Percentiles rank a stretch among this genome's conserved stretches.
These are phyloP conservation scores for Poecilia latipinna DNA, from an alignment of 2,113 vertebrate species.

Conservation along the genomic window DNA sequence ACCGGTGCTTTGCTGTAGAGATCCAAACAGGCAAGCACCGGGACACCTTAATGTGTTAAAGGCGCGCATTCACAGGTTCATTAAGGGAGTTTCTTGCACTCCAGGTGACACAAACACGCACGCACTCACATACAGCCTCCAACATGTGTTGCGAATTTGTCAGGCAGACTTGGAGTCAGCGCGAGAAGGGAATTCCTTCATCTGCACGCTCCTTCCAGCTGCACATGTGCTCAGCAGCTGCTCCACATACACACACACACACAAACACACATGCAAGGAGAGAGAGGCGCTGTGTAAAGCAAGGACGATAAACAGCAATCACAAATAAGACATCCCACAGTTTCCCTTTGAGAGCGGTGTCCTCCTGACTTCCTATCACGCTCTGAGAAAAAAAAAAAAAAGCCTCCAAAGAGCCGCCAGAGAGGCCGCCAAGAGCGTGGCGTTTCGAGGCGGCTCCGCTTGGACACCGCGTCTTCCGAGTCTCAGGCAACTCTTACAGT, in stretches of 20 bases:
- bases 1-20: background rate
- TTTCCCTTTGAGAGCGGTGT: conserved; percentile 20
- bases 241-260: background rate
- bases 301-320: conserved; percentile 49
- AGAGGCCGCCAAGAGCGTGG: conserved; percentile 8
- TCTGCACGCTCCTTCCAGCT: conserved; percentile 51
- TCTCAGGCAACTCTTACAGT: conserved; percentile 15
- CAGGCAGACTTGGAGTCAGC: conserved; percentile 60
- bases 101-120: conserved; percentile 25
- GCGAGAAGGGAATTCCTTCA: conserved; percentile 76
- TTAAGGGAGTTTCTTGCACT: conserved; percentile 44
- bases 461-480: conserved; percentile 14
- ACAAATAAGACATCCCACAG: conserved; percentile 41
- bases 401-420: conserved; percentile 16
- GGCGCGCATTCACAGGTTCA: conserved; percentile 11
- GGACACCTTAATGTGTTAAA: conserved; percentile 29
- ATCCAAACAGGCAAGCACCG: background rate
- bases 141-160: conserved; percentile 69
- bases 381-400: background rate
- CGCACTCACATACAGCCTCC: conserved; percentile 4
- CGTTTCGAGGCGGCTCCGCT: background rate
- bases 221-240: conserved; percentile 75
- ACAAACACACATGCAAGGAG: background rate
- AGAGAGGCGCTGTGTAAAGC: conserved; percentile 21
- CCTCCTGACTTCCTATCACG: conserved; percentile 39